A percentile compares a stretch with the other conserved stretches of the same genome.
These are phyloP conservation scores for Lordiphosa andalusiaca DNA, from an alignment of 2,888 invertebrate genomes.

Conservation along the genomic window DNA sequence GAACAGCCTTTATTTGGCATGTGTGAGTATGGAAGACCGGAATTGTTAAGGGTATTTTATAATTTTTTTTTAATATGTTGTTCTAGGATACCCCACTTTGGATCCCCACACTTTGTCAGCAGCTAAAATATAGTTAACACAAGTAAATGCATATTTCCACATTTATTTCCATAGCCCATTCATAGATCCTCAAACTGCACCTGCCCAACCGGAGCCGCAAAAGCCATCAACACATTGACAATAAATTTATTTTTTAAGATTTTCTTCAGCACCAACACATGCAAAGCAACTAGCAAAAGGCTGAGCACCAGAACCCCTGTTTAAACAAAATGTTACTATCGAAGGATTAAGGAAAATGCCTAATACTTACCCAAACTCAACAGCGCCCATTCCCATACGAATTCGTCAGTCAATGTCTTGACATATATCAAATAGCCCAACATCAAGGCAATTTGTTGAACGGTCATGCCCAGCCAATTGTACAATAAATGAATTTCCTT, in stretches of 20 bases:
- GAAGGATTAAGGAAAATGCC: background rate
- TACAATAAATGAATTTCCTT: background rate
- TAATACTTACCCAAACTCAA: background rate
- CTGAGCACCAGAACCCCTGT: background rate
- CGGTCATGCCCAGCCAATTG: constrained; percentile 5
- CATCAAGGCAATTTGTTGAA: constrained; percentile 1
- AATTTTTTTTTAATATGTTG: too few relatives aligned
- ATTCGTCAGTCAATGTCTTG: background rate
- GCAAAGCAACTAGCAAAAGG: background rate
- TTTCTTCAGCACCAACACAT: background rate
- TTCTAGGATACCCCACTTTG: too few relatives aligned
- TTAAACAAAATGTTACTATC: background rate
- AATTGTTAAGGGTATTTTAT: too few relatives aligned
- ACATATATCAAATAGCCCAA: background rate
- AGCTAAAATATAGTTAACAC: too few relatives aligned
- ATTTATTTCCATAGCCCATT: too few relatives aligned
- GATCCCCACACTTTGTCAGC: too few relatives aligned
- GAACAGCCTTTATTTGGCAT: too few relatives aligned
- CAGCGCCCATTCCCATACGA: background rate
- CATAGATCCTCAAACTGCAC: too few relatives aligned
- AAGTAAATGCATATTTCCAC: too few relatives aligned
- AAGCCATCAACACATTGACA: background rate
- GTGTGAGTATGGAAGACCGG: too few relatives aligned
- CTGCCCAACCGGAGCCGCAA: background rate
- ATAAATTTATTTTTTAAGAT: background rate